A percentile compares a stretch with the other conserved stretches of the same genome.
phyloP scores from a whole-genome alignment of 2,113 vertebrate genomes.

The Chionis minor region DNA sequence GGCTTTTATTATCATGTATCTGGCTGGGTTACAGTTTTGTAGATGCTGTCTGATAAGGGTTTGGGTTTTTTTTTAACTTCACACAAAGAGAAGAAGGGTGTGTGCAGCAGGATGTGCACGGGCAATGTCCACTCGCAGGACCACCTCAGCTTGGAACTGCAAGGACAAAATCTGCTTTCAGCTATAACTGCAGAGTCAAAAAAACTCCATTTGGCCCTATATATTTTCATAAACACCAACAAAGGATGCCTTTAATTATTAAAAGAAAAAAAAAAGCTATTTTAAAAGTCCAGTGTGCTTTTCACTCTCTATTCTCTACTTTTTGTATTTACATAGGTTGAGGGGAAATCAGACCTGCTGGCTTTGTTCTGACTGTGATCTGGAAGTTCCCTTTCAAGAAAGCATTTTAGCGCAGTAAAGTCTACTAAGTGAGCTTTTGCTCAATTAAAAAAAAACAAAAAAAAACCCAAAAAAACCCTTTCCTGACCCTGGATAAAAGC shows the following conservation, averaged over 20 bases:
- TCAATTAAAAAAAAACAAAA: not conserved
- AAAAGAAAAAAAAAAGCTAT: not conserved
- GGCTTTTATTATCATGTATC: constrained; percentile 50
- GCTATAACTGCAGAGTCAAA: not conserved
- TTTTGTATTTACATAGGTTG: not conserved
- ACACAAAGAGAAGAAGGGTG: not conserved
- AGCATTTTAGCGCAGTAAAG: not conserved
- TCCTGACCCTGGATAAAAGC: not conserved
- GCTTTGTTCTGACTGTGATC: not conserved
- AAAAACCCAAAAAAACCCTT: not conserved
- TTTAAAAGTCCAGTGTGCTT: not conserved
- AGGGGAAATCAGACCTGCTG: not conserved
- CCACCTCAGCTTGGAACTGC: not conserved
- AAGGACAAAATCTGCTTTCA: not conserved
- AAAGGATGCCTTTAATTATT: not conserved
- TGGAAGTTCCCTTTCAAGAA: not conserved
- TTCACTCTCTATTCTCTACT: not conserved
- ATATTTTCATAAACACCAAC: not conserved
- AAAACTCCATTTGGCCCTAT: not conserved
- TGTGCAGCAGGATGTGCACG: not conserved
- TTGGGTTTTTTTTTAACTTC: not conserved
- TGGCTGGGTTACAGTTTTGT: constrained; percentile 24
- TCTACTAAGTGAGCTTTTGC: not conserved
- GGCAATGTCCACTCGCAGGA: not conserved
- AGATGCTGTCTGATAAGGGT: constrained; percentile 21